These are phyloP conservation scores for Argentina silus DNA, from an alignment of 2,797 vertebrate genomes.

Conservation along the genomic window DNA sequence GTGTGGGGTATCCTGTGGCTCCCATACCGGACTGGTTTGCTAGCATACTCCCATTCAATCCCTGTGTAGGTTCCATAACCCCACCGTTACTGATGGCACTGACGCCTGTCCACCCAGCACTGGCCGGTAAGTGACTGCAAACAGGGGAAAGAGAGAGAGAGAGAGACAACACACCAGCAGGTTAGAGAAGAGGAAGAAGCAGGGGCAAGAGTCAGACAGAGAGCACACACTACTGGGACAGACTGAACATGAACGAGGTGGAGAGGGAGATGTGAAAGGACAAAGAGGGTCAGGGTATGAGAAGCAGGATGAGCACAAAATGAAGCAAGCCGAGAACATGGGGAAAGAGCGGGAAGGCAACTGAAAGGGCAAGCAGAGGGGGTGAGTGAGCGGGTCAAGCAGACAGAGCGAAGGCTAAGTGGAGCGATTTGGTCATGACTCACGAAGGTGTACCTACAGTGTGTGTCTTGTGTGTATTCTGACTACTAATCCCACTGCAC, in stretches of 20 bases:
- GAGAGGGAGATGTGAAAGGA: constrained; percentile 50
- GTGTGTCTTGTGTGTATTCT: neutral
- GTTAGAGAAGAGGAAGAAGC: constrained; percentile 75
- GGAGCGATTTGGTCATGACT: constrained; percentile 41
- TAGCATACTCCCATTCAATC: constrained; percentile 89
- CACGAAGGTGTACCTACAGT: neutral
- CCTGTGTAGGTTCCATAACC: constrained; percentile 84
- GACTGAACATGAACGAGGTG: constrained; percentile 58
- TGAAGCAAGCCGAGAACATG: constrained; percentile 36
- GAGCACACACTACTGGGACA: constrained; percentile 56
- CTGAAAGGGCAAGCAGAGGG: neutral
- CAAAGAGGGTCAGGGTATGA: constrained; percentile 9
- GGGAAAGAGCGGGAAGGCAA: neutral
- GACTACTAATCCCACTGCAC: neutral
- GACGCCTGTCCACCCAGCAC: constrained; percentile 89
- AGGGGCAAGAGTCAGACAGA: constrained; percentile 50
- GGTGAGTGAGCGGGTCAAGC: constrained; percentile 53
- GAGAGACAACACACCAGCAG: constrained; percentile 74
- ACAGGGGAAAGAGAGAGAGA: constrained; percentile 48
- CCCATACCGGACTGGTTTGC: constrained; percentile 89
- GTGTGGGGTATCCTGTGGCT: constrained; percentile 89
- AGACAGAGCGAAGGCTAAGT: constrained; percentile 58
- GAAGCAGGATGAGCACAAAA: constrained; percentile 48
- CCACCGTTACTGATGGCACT: constrained; percentile 81
- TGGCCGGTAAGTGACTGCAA: constrained; percentile 85